Conservation (phyloP, 2,797 vertebrate genomes). For the Allobates femoralis region DNA sequence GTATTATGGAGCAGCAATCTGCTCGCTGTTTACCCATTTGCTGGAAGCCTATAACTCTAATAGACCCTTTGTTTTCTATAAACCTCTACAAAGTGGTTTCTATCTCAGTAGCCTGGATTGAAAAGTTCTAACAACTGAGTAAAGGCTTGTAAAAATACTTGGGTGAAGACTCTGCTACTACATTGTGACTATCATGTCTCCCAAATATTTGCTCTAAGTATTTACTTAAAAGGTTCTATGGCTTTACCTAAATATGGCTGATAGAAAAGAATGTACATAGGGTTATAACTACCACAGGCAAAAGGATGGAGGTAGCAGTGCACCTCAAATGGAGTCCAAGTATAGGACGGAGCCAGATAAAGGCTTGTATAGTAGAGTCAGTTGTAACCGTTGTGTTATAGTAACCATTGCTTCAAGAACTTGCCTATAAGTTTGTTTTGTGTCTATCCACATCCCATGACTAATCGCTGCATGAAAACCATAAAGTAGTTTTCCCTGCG, state of each 20-base stretch:
- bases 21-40: slow-evolving; percentile 24
- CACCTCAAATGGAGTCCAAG: too few species aligned
- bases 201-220: slow-evolving; percentile 13
- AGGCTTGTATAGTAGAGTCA: too few species aligned
- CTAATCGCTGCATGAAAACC: too few species aligned
- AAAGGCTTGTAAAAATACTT: slow-evolving; percentile 6
- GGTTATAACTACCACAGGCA: not conserved
- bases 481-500: too few species aligned
- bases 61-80: slow-evolving; percentile 12
- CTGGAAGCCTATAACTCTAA: not conserved
- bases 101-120: not conserved
- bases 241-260: not conserved
- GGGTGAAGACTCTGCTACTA: not conserved
- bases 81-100: slow-evolving; percentile 3
- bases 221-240: not conserved
- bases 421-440: too few species aligned
- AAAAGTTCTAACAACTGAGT: not conserved
- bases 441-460: too few species aligned
- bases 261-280: not conserved
- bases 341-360: too few species aligned
- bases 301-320: too few species aligned
- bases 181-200: not conserved
- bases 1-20: not conserved
- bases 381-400: too few species aligned
- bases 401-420: too few species aligned